Conservation (phyloP, 2,113 vertebrate species). For the Dipodomys spectabilis region DNA sequence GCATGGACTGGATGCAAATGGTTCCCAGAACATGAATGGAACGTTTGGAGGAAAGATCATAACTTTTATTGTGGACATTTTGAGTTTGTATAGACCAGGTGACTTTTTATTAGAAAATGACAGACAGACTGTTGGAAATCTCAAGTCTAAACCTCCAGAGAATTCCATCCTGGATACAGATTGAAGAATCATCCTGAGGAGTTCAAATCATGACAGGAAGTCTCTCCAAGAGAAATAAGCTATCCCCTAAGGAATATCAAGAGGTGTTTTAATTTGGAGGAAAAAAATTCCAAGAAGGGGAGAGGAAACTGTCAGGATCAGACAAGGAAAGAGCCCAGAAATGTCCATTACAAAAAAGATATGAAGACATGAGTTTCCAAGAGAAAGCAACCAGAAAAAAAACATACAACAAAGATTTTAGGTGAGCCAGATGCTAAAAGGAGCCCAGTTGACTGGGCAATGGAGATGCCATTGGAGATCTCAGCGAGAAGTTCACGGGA, state of each 20-base stretch:
- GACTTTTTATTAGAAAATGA: neutral
- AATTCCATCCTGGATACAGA: constrained; percentile 1
- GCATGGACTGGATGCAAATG: too few relatives aligned
- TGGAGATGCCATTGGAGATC: neutral
- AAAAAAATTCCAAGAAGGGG: constrained; percentile 10
- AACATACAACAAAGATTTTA: neutral
- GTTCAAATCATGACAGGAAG: neutral
- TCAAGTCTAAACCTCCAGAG: constrained; percentile 32
- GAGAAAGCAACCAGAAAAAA: neutral
- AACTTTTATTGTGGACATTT: neutral
- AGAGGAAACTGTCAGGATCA: neutral
- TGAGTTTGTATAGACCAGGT: neutral
- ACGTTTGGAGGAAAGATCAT: neutral
- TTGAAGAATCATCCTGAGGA: neutral
- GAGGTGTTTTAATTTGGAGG: neutral
- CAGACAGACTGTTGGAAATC: neutral
- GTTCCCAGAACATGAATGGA: neutral
- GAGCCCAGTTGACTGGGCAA: neutral
- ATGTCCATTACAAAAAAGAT: neutral
- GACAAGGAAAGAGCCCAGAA: neutral
- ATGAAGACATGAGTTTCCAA: neutral
- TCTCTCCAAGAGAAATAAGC: neutral
- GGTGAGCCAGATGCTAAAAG: neutral
- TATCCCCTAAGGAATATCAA: neutral
- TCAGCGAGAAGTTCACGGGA: neutral